phyloP scores from a whole-genome alignment of 2,888 invertebrate genomes.

The Synergus laeviventris region DNA sequence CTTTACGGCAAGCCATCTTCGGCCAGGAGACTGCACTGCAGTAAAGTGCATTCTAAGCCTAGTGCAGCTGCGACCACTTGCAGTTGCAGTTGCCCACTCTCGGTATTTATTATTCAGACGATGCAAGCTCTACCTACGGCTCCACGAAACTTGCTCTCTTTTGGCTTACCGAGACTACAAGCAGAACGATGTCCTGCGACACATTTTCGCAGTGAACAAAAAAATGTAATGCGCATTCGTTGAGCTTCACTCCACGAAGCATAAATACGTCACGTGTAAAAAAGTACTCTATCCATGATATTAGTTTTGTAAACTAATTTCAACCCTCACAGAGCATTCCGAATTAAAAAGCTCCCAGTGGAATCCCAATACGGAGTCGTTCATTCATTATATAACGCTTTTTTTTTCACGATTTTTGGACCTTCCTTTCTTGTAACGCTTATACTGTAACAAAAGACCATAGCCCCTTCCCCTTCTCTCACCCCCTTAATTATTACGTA shows the following conservation, averaged over 20 bases:
- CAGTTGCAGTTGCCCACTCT: constrained; percentile 51
- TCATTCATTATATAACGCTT: too few relatives aligned
- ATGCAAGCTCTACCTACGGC: constrained; percentile 47
- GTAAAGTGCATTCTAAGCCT: constrained; percentile 68
- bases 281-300: constrained; percentile 16
- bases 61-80: constrained; percentile 63
- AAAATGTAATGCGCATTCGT: constrained; percentile 40
- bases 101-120: constrained; percentile 57
- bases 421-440: too few relatives aligned
- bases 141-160: constrained; percentile 46
- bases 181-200: constrained; percentile 47
- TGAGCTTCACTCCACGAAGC: constrained; percentile 5
- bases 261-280: background rate
- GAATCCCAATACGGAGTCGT: background rate
- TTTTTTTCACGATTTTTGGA: too few relatives aligned
- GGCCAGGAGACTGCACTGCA: constrained; percentile 59
- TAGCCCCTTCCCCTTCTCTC: too few relatives aligned
- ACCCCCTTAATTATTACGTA: too few relatives aligned
- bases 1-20: constrained; percentile 52
- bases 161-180: constrained; percentile 44
- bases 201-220: constrained; percentile 49
- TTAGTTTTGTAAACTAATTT: constrained; percentile 22
- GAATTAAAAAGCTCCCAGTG: too few relatives aligned
- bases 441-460: too few relatives aligned
- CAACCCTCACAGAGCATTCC: background rate